phyloP scores from a whole-genome alignment of 2,797 vertebrate genomes.

The Chiloscyllium punctatum region DNA sequence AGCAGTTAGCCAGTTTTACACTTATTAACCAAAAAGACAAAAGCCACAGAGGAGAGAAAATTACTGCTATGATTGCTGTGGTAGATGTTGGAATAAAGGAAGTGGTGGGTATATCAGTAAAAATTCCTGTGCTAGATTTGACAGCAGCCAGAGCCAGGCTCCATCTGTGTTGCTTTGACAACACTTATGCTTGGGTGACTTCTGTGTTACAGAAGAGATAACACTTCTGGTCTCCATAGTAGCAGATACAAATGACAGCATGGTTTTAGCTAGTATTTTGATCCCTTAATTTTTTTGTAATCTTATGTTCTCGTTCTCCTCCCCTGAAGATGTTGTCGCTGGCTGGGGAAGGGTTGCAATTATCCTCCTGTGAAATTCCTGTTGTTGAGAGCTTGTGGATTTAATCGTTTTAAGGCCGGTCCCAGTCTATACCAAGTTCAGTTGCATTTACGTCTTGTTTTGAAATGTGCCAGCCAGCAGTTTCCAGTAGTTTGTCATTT shows the following conservation, averaged over 20 bases:
- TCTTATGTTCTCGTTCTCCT: background rate
- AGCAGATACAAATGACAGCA: background rate
- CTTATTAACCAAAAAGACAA: background rate
- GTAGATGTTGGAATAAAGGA: background rate
- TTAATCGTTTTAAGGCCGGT: background rate
- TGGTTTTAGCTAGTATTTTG: background rate
- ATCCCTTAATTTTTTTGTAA: background rate
- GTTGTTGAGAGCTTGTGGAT: background rate
- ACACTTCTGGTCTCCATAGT: slow-evolving; percentile 1
- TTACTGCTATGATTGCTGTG: background rate
- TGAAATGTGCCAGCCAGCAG: background rate
- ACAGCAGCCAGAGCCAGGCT: background rate
- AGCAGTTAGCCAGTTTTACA: background rate
- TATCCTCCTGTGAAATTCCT: background rate
- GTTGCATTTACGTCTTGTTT: background rate
- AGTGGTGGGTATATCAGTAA: background rate
- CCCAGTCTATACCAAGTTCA: background rate
- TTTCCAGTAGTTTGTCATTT: background rate
- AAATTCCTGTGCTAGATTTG: background rate
- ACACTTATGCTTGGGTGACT: background rate
- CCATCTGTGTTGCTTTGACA: slow-evolving; percentile 34
- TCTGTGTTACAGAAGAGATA: background rate
- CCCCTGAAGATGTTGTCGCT: background rate
- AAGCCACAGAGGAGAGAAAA: background rate
- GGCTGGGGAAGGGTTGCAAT: background rate